Conservation (phyloP, 2,888 invertebrate genomes). For the Drosophila tripunctata region DNA sequence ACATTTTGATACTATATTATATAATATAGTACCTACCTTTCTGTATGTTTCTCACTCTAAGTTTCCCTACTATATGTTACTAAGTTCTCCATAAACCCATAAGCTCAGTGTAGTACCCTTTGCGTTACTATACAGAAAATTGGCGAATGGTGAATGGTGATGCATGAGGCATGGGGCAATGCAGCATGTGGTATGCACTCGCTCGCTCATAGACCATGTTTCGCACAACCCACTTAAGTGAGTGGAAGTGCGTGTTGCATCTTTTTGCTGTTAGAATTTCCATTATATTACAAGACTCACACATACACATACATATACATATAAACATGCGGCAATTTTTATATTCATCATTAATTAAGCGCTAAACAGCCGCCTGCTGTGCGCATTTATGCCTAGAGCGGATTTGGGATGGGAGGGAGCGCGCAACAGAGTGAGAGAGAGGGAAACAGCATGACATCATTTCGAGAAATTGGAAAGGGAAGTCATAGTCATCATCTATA, state of each 20-base stretch:
- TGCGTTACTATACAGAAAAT: conserved; percentile 9
- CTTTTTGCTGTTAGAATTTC: conserved; percentile 54
- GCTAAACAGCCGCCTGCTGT: conserved; percentile 77
- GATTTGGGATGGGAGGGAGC: conserved; percentile 25
- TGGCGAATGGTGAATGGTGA: conserved; percentile 42
- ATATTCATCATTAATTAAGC: conserved; percentile 81
- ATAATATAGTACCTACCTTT: too few species aligned
- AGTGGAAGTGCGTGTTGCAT: conserved; percentile 58
- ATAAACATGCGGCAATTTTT: conserved; percentile 73
- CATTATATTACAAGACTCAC: conserved; percentile 30
- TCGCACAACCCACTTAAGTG: conserved; percentile 29
- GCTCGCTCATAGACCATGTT: background rate
- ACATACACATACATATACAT: too few species aligned
- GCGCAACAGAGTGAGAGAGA: conserved; percentile 9
- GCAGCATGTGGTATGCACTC: conserved; percentile 13
- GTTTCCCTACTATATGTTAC: background rate
- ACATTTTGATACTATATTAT: too few species aligned
- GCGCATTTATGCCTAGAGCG: conserved; percentile 59
- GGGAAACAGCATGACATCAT: conserved; percentile 74
- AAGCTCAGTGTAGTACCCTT: background rate
- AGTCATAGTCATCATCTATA: conserved; percentile 37
- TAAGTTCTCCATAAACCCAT: background rate
- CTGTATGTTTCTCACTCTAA: too few species aligned
- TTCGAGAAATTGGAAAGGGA: conserved; percentile 69
- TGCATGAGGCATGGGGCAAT: conserved; percentile 3